Percentiles rank a stretch among this genome's conserved stretches.
phyloP scores from a whole-genome alignment of 2,888 invertebrate species.

The Mesorhabditis sp. region DNA sequence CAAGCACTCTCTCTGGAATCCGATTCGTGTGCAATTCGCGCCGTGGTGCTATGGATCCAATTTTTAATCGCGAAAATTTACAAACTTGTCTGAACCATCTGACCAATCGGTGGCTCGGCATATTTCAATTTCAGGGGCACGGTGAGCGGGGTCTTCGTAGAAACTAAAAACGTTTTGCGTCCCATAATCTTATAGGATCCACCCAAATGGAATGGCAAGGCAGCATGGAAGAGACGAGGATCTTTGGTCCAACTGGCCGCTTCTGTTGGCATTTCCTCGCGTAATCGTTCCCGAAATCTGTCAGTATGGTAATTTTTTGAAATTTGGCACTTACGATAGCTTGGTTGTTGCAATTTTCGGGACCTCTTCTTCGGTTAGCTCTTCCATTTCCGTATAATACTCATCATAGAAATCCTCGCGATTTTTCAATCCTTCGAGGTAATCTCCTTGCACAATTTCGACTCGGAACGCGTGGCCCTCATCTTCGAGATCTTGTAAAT shows the following conservation, averaged over 20 bases:
- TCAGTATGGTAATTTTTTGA: too few species aligned
- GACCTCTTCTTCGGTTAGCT: not conserved
- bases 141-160: not conserved
- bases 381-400: not conserved
- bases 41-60: not conserved
- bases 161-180: constrained; percentile 3
- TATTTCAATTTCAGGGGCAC: not conserved
- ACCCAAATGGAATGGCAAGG: constrained; percentile 4
- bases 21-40: not conserved
- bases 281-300: too few species aligned
- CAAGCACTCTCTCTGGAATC: not conserved
- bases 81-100: not conserved
- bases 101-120: not conserved
- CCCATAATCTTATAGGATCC: not conserved
- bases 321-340: too few species aligned
- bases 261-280: not conserved
- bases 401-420: not conserved
- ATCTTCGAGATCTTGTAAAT: not conserved
- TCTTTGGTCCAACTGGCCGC: not conserved
- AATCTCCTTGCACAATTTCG: not conserved
- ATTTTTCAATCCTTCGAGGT: not conserved
- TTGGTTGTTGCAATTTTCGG: too few species aligned
- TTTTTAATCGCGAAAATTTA: too few species aligned
- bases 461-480: not conserved
- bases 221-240: not conserved